Base-by-base conservation (phyloP, 2,888 invertebrate species). In the Dendrolimus houi region DNA sequence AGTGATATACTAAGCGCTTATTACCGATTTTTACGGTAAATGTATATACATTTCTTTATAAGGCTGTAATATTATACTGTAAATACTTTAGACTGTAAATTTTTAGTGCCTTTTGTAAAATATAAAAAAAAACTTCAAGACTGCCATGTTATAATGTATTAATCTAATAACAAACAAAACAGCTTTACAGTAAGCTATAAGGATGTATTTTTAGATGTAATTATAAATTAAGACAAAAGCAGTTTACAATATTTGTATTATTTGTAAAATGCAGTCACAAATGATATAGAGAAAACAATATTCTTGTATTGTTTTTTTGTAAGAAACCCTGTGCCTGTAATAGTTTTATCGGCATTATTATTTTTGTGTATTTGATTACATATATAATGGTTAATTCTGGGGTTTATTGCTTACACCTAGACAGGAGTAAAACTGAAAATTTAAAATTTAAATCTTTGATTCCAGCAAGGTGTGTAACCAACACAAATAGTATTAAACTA, bases 21-120 rank as follows among this genome's bases (percentile, higher is more conserved):
- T 84, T 89, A 88, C 89, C 89, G 87, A 88, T 89, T 89, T 75
- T 87, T 88, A 77, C 87, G 89, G 89, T 89, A 90, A 81, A 74
- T 89, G 88, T 89, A 89, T 69, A 90, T 89, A 87, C 71, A 79
- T 73, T 80, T 79, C 14, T 14, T 76, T 79, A 79, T 87, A 84
- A 84, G 86, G 85, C 83, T 81, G 75, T 85, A 87, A 79, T 75
- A 80, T 80, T 81, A 82, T 72, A 72, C 62, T 90, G 89, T 90
- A 87, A 67, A 88, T 87, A 87, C 62, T 68, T 65, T 80, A 80
- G 71, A 61, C 61, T 83, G 76, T 85, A 85, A 69, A 81, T 76
- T 81, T 29, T 67, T 83, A 79, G 80, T 77, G 78, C 75, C 79
- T 83, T 81, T 83, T 86, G 83, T 67, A 79, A 77, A 76, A 81